Conservation (phyloP, 2,797 vertebrate genomes). For the Lacerta viridis region DNA sequence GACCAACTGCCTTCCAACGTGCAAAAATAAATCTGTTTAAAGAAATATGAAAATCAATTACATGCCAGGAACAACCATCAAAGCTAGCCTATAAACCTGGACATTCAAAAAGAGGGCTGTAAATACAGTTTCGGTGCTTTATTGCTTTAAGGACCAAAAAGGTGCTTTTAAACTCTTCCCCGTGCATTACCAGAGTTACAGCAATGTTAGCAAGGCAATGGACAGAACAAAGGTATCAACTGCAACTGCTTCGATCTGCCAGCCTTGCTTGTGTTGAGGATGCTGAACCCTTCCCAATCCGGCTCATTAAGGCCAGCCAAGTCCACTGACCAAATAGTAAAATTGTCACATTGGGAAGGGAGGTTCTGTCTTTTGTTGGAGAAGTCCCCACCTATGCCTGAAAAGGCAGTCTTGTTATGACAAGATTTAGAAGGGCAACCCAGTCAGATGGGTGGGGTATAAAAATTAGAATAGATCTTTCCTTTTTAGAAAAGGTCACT, state of each 20-base stretch:
- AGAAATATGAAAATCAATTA: not conserved
- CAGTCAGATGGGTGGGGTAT: too few relatives aligned
- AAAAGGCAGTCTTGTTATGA: not conserved
- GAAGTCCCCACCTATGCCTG: not conserved
- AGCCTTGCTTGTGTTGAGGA: not conserved
- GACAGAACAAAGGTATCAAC: not conserved
- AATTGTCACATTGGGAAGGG: too few relatives aligned
- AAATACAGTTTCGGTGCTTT: not conserved
- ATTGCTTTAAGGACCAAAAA: not conserved
- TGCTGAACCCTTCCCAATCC: not conserved
- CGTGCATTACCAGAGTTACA: not conserved
- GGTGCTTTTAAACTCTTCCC: not conserved
- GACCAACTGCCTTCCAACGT: not conserved
- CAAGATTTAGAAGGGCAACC: not conserved
- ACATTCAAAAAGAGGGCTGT: not conserved
- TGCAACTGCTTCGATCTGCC: not conserved
- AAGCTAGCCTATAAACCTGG: not conserved
- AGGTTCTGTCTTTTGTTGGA: not conserved
- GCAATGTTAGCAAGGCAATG: not conserved
- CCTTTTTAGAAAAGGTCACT: not conserved
- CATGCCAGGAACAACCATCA: not conserved
- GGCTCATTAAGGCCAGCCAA: not conserved
- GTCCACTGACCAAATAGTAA: too few relatives aligned
- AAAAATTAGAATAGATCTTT: not conserved
- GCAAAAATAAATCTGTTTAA: constrained; percentile 10